phyloP scores from a whole-genome alignment of 2,797 vertebrate genomes.

The Eleutherodactylus coqui region DNA sequence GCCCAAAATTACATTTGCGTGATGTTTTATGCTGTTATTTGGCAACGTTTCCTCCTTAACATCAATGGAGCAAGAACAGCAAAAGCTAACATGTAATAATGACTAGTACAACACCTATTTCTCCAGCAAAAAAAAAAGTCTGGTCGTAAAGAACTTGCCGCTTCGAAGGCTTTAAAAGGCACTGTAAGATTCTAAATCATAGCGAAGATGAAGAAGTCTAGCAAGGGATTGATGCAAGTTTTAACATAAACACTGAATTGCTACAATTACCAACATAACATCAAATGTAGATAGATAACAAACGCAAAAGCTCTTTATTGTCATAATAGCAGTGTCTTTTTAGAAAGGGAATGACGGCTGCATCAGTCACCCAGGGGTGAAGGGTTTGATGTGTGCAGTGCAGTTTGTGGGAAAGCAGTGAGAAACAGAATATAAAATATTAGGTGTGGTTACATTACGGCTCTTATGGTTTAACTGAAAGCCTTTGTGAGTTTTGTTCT shows the following conservation, averaged over 20 bases:
- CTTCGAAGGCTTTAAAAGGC: too few species aligned
- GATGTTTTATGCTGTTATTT: neutral
- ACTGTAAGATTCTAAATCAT: neutral
- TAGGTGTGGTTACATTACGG: constrained; percentile 3
- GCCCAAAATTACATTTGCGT: too few species aligned
- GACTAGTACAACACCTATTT: too few species aligned
- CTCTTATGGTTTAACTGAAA: constrained; percentile 13
- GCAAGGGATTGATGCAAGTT: neutral
- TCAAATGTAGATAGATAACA: neutral
- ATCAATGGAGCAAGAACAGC: neutral
- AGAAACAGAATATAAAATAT: neutral
- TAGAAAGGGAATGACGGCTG: neutral
- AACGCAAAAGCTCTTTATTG: neutral
- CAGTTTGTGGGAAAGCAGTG: constrained; percentile 15
- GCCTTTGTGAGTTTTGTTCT: neutral
- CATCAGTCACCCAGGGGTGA: neutral
- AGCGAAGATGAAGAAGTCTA: neutral
- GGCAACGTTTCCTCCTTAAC: neutral
- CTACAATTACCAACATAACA: neutral
- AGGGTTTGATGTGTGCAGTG: neutral
- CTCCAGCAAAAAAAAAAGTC: too few species aligned
- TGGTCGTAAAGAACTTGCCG: too few species aligned
- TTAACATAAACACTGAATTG: neutral
- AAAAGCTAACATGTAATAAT: neutral
- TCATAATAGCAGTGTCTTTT: too few species aligned